A percentile compares a stretch with the other conserved stretches of the same genome.
These are phyloP conservation scores for Hippocampus mohnikei DNA, from an alignment of 2,113 vertebrate genomes.

Conservation along the genomic window DNA sequence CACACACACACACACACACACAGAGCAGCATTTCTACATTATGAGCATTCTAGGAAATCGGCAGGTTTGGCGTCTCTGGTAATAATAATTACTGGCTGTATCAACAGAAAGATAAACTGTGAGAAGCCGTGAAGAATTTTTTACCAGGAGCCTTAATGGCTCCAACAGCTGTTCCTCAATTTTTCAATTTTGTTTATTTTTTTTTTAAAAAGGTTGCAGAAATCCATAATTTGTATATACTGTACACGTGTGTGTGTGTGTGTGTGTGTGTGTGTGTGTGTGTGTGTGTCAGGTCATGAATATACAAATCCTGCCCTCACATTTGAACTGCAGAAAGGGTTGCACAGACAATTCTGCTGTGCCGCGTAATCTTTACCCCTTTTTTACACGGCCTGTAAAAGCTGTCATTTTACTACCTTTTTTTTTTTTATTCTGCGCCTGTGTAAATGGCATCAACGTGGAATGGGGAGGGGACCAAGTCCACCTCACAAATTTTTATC, in stretches of 20 bases:
- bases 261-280: no score
- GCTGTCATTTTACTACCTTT: not conserved
- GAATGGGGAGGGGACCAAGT: not conserved
- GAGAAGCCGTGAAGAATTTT: not conserved
- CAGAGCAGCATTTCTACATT: not conserved
- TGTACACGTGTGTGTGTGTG: no score
- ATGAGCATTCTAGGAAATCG: not conserved
- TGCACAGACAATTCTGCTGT: constrained; percentile 9
- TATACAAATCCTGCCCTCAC: not conserved
- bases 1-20: no score
- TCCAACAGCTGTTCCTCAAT: constrained; percentile 11
- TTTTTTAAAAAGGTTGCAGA: constrained; percentile 14
- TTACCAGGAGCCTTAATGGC: not conserved
- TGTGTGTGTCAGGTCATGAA: constrained; percentile 10
- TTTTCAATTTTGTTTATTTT: constrained; percentile 30
- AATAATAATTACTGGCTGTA: not conserved
- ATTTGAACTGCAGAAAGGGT: constrained; percentile 14
- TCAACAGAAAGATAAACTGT: not conserved
- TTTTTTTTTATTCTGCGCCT: not conserved
- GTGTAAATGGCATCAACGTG: not conserved
- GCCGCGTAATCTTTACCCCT: not conserved
- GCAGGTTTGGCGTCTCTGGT: not conserved
- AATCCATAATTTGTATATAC: constrained; percentile 7
- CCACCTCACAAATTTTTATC: not conserved
- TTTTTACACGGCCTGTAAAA: not conserved